Conservation (phyloP, 1,140 invertebrate species). For the Calephelis virginiensis region DNA sequence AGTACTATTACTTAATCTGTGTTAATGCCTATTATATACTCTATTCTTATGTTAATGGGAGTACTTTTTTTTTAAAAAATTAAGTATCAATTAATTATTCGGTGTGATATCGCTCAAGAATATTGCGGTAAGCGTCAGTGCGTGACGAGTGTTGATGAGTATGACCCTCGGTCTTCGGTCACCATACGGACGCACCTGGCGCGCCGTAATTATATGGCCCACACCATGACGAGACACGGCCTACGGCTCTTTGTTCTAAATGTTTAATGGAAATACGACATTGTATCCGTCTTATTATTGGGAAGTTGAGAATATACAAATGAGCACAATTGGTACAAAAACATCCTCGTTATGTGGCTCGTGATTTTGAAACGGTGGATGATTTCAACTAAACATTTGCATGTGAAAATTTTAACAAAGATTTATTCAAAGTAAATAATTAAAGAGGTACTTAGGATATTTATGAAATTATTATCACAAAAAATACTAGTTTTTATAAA, state of each 20-base stretch:
- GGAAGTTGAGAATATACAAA: neutral
- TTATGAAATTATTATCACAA: too few relatives aligned
- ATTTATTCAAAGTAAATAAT: too few relatives aligned
- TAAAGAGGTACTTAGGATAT: too few relatives aligned
- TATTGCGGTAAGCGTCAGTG: constrained; percentile 37
- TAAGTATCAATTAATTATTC: constrained; percentile 39
- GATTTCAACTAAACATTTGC: too few relatives aligned
- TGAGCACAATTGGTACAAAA: too few relatives aligned
- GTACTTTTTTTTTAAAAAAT: neutral
- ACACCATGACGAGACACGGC: constrained; percentile 45
- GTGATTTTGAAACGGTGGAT: too few relatives aligned
- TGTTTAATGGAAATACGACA: constrained; percentile 13
- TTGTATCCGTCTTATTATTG: constrained; percentile 5
- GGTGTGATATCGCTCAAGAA: constrained; percentile 46
- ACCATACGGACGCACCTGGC: constrained; percentile 23
- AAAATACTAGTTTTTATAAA: too few relatives aligned
- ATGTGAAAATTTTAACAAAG: too few relatives aligned
- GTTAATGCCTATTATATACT: too few relatives aligned
- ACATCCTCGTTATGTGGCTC: too few relatives aligned
- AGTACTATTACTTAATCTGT: too few relatives aligned
- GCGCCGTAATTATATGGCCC: constrained; percentile 51
- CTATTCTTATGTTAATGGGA: too few relatives aligned
- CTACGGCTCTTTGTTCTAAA: constrained; percentile 27
- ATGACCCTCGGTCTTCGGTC: constrained; percentile 33
- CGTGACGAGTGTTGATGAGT: constrained; percentile 40